A percentile compares a stretch with the other conserved stretches of the same genome.
Conservation (phyloP, 92 coral and sea anemone species). For the Zoanthus solanderi region DNA sequence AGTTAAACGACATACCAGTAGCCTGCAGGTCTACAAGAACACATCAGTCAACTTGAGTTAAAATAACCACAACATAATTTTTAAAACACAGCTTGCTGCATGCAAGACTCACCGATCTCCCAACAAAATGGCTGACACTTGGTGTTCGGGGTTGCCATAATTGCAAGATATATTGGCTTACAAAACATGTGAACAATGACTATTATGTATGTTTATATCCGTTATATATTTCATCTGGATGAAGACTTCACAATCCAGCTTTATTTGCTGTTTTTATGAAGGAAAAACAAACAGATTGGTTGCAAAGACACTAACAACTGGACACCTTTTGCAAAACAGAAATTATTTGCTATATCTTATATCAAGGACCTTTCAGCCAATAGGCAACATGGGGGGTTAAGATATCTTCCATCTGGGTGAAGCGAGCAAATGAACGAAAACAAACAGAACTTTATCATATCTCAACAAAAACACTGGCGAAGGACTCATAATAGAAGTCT, state of each 20-base stretch:
- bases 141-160: neutral
- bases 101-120: neutral
- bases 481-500: neutral
- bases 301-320: neutral
- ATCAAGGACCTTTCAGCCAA: neutral
- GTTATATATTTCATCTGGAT: neutral
- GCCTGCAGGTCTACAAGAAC: neutral
- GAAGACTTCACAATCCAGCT: neutral
- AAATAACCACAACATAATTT: neutral
- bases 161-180: conserved; percentile 10
- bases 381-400: neutral
- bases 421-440: neutral
- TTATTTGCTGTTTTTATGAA: neutral
- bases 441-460: neutral
- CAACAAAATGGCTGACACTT: neutral
- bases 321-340: neutral
- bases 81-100: neutral
- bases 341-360: neutral
- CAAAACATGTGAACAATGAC: neutral
- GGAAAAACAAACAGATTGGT: conserved; percentile 11
- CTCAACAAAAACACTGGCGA: neutral
- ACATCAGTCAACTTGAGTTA: neutral
- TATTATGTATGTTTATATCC: neutral
- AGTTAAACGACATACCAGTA: too few species aligned
- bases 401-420: neutral